Percentiles rank a stretch among this genome's conserved stretches.
These are phyloP conservation scores for Gymnoscopelus braueri DNA, from an alignment of 2,797 vertebrate species.

Conservation along the genomic window DNA sequence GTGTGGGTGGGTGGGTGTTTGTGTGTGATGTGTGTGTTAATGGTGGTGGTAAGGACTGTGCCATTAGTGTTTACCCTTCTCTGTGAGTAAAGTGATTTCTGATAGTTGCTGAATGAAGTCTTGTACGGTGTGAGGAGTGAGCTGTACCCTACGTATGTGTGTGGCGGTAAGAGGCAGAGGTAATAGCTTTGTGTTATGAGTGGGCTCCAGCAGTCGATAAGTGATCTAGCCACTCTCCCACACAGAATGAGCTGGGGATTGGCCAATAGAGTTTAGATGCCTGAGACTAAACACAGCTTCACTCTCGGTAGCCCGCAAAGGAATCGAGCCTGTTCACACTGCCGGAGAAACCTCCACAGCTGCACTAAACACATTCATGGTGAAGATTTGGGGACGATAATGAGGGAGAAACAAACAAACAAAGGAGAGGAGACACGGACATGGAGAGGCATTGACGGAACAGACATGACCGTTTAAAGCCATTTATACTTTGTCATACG, in stretches of 20 bases:
- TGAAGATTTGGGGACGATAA: no score
- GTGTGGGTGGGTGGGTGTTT: constrained; percentile 23
- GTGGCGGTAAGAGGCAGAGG: constrained; percentile 31
- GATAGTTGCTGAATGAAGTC: constrained; percentile 79
- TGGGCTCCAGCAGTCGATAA: constrained; percentile 69
- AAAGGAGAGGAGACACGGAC: background rate
- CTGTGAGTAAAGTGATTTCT: constrained; percentile 74
- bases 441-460: background rate
- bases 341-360: background rate
- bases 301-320: background rate
- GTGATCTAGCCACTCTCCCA: constrained; percentile 57
- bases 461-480: background rate
- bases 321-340: constrained; percentile 8
- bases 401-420: background rate
- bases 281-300: constrained; percentile 31
- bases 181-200: constrained; percentile 63
- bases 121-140: constrained; percentile 23
- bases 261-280: constrained; percentile 33
- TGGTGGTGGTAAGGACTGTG: constrained; percentile 40
- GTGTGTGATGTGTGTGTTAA: background rate
- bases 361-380: background rate
- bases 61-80: constrained; percentile 67
- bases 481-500: no score
- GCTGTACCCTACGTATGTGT: constrained; percentile 25
- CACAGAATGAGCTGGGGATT: constrained; percentile 39